phyloP scores from a whole-genome alignment of 2,888 invertebrate genomes.

The Molorchus minor region DNA sequence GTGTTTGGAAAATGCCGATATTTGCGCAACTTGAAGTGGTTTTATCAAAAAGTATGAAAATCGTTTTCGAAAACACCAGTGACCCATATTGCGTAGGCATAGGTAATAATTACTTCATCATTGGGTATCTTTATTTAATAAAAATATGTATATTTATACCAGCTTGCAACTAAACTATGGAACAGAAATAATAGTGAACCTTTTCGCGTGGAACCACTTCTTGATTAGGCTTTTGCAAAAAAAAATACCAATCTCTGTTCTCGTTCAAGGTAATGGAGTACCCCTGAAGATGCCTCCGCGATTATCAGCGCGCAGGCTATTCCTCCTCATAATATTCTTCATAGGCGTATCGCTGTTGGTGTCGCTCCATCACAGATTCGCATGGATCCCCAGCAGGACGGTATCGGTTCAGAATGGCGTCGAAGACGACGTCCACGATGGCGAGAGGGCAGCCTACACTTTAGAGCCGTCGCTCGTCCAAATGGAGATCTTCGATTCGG shows the following conservation, averaged over 20 bases:
- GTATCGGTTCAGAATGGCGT: slow-evolving; percentile 42
- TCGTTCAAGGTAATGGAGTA: slow-evolving; percentile 54
- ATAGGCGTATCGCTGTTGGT: slow-evolving; percentile 66
- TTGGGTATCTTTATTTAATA: no score
- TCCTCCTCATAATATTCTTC: slow-evolving; percentile 61
- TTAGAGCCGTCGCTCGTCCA: slow-evolving; percentile 10
- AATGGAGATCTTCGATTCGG: slow-evolving; percentile 27
- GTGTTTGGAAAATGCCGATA: no score
- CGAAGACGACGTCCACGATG: slow-evolving; percentile 31
- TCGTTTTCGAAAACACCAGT: no score
- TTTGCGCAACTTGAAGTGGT: no score
- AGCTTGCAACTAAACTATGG: no score
- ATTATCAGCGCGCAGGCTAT: slow-evolving; percentile 61
- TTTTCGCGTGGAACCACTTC: no score
- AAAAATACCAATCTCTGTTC: neutral
- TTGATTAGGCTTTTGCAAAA: no score
- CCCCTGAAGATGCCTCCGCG: slow-evolving; percentile 61
- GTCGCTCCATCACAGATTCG: slow-evolving; percentile 61
- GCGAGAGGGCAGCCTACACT: slow-evolving; percentile 26
- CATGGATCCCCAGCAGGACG: slow-evolving; percentile 65
- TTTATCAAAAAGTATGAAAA: no score
- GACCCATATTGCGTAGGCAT: no score
- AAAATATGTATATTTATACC: no score
- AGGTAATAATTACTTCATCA: no score
- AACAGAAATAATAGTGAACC: no score